Percentiles rank a stretch among this genome's conserved stretches.
phyloP scores from a whole-genome alignment of 2,113 vertebrate genomes.

The Pionites leucogaster region DNA sequence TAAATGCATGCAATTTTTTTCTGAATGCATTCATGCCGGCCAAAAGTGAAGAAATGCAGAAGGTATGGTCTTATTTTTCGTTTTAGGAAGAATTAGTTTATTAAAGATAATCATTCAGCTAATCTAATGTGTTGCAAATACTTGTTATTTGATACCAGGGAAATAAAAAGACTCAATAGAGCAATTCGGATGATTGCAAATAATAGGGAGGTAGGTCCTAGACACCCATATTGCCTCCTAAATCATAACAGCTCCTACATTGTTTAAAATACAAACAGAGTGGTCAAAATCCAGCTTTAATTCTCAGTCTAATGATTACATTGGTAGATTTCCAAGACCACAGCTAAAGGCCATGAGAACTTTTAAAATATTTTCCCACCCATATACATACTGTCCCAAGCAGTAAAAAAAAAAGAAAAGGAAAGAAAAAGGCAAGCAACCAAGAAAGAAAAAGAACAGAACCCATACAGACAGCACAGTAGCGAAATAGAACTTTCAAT shows the following conservation, averaged over 20 bases:
- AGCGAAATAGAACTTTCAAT: background rate
- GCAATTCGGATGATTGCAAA: background rate
- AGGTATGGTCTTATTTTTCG: background rate
- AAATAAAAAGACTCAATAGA: background rate
- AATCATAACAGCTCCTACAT: background rate
- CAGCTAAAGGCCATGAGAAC: conserved; percentile 51
- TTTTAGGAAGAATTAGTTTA: background rate
- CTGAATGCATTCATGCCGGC: background rate
- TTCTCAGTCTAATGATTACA: conserved; percentile 39
- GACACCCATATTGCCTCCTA: background rate
- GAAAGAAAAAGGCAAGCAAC: background rate
- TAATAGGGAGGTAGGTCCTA: background rate
- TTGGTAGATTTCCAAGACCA: conserved; percentile 42
- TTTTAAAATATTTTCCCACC: conserved; percentile 33
- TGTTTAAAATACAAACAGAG: conserved; percentile 7
- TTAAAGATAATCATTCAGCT: background rate
- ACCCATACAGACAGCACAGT: background rate
- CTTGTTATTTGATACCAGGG: conserved; percentile 19
- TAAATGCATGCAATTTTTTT: background rate
- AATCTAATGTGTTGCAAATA: background rate
- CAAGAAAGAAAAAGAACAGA: background rate
- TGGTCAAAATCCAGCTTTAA: conserved; percentile 19
- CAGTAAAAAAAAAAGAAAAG: background rate
- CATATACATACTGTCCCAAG: background rate
- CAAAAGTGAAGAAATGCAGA: background rate